Base-by-base conservation (phyloP, 1,140 invertebrate species). In the Drosophila nebulosa region DNA sequence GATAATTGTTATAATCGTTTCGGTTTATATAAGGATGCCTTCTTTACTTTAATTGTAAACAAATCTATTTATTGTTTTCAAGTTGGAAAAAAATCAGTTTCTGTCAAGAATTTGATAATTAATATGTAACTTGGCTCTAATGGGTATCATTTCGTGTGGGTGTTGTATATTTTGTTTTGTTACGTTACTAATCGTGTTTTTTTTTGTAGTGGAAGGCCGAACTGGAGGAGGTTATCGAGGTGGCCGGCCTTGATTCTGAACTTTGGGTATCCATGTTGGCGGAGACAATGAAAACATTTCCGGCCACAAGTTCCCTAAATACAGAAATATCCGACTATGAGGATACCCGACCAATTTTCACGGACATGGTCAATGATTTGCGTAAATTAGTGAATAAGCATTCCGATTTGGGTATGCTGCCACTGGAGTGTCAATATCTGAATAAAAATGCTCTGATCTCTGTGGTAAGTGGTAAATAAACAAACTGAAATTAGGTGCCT, bases 261-360 rank as follows among this genome's bases (percentile, higher is more conserved):
- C 94, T 98, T 69, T 99, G 98, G 98, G 98, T 99, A 9, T 97
- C 97, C 0, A 98, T 98, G 96, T 93, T 99, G 72, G 97, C 96
- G 10, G 98, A 99, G 93, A 96, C 98, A 63, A 95, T 99, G 92
- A 97, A 97, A 90, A 97, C 97, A 0, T 98, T 96, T 91, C 97
- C 98, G 2, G 94, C 95, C 0, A 95, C 96, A 5, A 97, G 97
- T 35, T 96, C 95, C 51, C 93, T 99, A 35, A 98, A 98, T 88
- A 96, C 96, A 67, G 96, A 97, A 91, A 96, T 96, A 65, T 88
- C 90, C 57, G 96, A 97, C 91, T 93, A 96, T 56, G 96, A 98
- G 81, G 97, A 98, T 78, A 97, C 97, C 62, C 94, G 95, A 68
- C 95, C 95, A 16, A 97, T 98, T 66, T 98, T 98, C 92, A 95